Evolutionary conservation across 2,113 vertebrate genomes (phyloP).

Genomic region (Calyptommatus sinebrachiatus): DNA sequence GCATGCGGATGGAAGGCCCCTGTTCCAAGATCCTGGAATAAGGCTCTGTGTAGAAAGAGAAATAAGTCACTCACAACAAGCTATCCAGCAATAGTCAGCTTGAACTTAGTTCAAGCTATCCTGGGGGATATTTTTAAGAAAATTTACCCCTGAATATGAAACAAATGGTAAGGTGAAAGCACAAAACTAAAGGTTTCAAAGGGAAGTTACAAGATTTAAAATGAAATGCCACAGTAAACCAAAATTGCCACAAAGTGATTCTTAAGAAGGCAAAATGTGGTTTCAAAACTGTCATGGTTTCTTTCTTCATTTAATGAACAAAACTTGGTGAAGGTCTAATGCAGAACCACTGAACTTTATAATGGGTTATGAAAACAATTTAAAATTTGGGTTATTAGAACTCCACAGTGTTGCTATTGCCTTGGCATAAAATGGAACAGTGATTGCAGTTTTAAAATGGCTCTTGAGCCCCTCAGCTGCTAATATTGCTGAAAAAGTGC

Average conservation of each 20-base stretch:
- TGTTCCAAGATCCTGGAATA: no score
- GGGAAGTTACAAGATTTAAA: conserved; percentile 72
- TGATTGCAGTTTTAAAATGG: conserved; percentile 59
- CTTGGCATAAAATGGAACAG: conserved; percentile 55
- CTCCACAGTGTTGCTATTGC: conserved; percentile 57
- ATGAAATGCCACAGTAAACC: conserved; percentile 74
- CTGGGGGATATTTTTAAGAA: conserved; percentile 66
- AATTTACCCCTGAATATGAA: conserved; percentile 76
- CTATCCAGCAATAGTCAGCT: conserved; percentile 58
- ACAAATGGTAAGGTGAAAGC: conserved; percentile 67
- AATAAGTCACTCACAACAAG: conserved; percentile 57
- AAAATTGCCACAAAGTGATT: conserved; percentile 57
- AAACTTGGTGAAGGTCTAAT: conserved; percentile 46
- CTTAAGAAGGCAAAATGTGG: conserved; percentile 57
- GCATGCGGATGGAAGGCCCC: no score
- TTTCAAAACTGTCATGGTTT: conserved; percentile 53
- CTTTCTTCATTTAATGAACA: conserved; percentile 51
- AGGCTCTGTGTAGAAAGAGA: no score
- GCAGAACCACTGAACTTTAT: conserved; percentile 59
- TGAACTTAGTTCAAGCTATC: conserved; percentile 64
- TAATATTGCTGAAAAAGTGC: conserved; percentile 79
- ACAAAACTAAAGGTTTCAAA: conserved; percentile 68
- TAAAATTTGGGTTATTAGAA: conserved; percentile 36
- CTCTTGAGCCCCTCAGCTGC: conserved; percentile 71
- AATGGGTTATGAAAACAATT: conserved; percentile 54